A percentile compares a stretch with the other conserved stretches of the same genome.
phyloP scores from a whole-genome alignment of 2,888 invertebrate species.

The Tanaodytes sp. region DNA sequence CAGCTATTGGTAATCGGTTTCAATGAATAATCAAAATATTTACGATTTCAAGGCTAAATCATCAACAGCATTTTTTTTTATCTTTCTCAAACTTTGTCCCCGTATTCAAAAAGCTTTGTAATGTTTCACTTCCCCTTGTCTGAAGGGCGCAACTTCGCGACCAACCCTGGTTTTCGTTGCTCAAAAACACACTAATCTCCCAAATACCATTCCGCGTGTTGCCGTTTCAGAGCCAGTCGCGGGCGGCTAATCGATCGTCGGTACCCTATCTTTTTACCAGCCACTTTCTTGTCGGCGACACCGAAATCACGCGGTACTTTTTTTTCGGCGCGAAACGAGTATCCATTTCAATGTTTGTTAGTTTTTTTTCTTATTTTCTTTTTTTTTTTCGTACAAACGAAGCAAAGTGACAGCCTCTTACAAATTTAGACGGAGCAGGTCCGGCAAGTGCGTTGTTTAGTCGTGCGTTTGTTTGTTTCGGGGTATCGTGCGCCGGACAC shows the following conservation, averaged over 20 bases:
- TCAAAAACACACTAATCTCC: constrained; percentile 23
- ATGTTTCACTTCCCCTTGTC: neutral
- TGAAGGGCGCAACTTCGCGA: neutral
- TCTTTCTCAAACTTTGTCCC: too few relatives aligned
- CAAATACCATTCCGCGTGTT: constrained; percentile 13
- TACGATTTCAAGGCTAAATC: too few relatives aligned
- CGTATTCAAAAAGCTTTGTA: neutral
- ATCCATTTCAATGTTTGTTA: constrained; percentile 32
- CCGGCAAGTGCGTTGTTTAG: constrained; percentile 20
- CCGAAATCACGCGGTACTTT: constrained; percentile 63
- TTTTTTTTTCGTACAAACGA: constrained; percentile 57
- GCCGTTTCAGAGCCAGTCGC: constrained; percentile 12
- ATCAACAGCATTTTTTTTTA: too few relatives aligned
- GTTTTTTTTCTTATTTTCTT: constrained; percentile 55
- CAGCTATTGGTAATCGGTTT: too few relatives aligned
- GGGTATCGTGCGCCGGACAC: constrained; percentile 31
- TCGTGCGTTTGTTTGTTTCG: constrained; percentile 16
- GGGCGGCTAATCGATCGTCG: constrained; percentile 34
- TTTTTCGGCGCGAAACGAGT: constrained; percentile 68
- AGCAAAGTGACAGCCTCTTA: constrained; percentile 59
- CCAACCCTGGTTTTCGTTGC: neutral
- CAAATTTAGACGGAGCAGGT: constrained; percentile 63
- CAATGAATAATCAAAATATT: too few relatives aligned
- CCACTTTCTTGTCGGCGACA: constrained; percentile 65
- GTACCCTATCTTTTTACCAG: constrained; percentile 23